Percentiles rank a stretch among this genome's conserved stretches.
These are phyloP conservation scores for Aleiodes sp. DNA, from an alignment of 1,140 invertebrate species.

Conservation along the genomic window DNA sequence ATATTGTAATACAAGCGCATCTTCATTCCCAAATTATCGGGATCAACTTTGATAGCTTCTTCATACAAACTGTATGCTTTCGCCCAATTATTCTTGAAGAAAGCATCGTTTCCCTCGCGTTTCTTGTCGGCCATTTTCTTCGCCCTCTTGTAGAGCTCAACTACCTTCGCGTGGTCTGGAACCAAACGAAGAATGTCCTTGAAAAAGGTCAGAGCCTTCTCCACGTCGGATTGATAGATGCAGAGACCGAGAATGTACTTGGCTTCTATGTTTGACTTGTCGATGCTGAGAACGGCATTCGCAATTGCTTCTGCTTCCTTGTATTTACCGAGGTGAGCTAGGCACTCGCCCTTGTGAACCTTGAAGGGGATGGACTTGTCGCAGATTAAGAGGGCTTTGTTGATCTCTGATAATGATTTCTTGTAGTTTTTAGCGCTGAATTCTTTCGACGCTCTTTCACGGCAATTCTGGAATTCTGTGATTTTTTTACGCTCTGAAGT, in stretches of 20 bases:
- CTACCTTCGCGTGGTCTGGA: neutral
- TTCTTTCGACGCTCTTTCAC: neutral
- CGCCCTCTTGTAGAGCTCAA: conserved; percentile 10
- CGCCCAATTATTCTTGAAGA: neutral
- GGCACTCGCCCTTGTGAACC: neutral
- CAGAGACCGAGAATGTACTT: conserved; percentile 10
- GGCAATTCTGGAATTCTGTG: neutral
- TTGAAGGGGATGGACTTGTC: neutral
- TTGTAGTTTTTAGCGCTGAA: neutral
- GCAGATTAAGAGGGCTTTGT: neutral
- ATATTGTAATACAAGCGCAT: conserved; percentile 11
- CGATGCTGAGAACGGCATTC: neutral
- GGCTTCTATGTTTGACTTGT: neutral
- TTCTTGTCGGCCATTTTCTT: conserved; percentile 10
- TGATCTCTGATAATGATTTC: neutral
- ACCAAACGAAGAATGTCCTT: neutral
- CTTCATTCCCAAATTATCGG: neutral
- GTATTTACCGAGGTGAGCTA: neutral
- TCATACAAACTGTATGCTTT: neutral
- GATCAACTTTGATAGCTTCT: conserved; percentile 11
- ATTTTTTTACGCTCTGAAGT: neutral
- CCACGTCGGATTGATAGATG: neutral
- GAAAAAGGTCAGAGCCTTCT: neutral
- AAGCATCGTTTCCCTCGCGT: neutral
- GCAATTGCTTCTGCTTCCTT: neutral